Base-by-base conservation (phyloP, 2,888 invertebrate species). In the Macrosoma leucophasiata region DNA sequence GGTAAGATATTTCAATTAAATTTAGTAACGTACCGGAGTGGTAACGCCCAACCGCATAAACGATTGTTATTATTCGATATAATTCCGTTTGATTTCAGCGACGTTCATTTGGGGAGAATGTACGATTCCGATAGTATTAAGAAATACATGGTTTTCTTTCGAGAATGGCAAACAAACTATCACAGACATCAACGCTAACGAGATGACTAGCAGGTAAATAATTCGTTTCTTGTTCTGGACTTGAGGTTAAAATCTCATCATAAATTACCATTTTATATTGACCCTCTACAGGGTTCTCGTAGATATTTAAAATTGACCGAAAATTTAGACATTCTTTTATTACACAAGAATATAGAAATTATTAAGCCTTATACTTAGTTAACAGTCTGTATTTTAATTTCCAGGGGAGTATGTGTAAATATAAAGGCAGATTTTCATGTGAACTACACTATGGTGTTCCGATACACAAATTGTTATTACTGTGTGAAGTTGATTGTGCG, bases 131-230 rank as follows among this genome's bases (percentile, higher is more conserved):
- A 62, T 88, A 43, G 90, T 93, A 25, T 71, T 96, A 28, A 87
- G 94, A 55, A 96, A 95, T 39, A 88, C 93, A 17, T 96, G 96
- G 96, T 96, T 95, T 74, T 95, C 95, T 2, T 92, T 94, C 87
- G 96, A 96, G 86, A 90, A 90, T 78, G 94, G 94, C 6, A 85
- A 87, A 53, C 93, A 94, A 54, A 94, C 94, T 0, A 84, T 91
- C 26, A 95, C 95, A 0, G 91, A 92, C 60, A 90, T 96, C 31
- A 92, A 95, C 74, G 91, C 91, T 0, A 89, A 88, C 37, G 87
- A 88, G 22, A 94, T 96, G 93, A 89, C 91, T 5, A 85, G 86
- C 48, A 86, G 78, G 85, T 84, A 69, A 53, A 33, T 11, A 33
- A 24, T 40, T n/a, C n/a, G n/a, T n/a, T n/a, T n/a, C n/a, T n/a